Base-by-base conservation (phyloP, 2,888 invertebrate species). In the Endomychus coccineus region DNA sequence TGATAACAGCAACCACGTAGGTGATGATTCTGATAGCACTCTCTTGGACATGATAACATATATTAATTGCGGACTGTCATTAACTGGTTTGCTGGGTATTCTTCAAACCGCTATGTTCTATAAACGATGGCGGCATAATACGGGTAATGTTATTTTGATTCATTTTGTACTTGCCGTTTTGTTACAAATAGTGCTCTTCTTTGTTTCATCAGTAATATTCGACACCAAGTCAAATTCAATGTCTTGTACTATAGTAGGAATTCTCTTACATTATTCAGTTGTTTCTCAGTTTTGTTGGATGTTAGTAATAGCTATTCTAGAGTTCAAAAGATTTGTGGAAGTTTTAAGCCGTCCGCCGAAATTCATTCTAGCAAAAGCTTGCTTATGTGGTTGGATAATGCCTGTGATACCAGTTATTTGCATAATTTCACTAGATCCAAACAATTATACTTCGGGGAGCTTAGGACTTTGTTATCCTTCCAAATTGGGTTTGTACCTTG, bases 271-370 rank as follows among this genome's bases (percentile, higher is more conserved):
- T 54, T 82, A 80, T 55, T 71, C 78, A 6, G 70, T 80, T 16
- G 55, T 82, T 9, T 72, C 77, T 1, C 76, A 80, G 2, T 82
- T 81, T 55, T 74, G 75, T 49, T 83, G 82, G 83, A 81, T 82
- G 79, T 58, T 82, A 24, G 75, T 81, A 2, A 78, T 80, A 29
- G 81, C 79, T 2, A 68, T 78, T 1, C 54, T 81, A 22, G 80
- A 81, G 32, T 82, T 82, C 51, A 69, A 78, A 35, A 67, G 77
- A 33, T 67, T 81, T 45, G 81, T 82, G 11, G 68, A 75, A 49
- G 77, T 80, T 2, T 70, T 80, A 27, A 72, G 74, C 1, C 68
- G 74, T 21, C 73, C 71, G 11, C 68, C 71, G n/a, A 59, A 58
- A 35, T 51, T 51, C 28, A 44, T 59, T 19, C 9, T 59, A 33